A percentile compares a stretch with the other conserved stretches of the same genome.
Evolutionary conservation across 2,888 invertebrate genomes (phyloP).

Genomic region (Omphaloscelis lunosa): DNA sequence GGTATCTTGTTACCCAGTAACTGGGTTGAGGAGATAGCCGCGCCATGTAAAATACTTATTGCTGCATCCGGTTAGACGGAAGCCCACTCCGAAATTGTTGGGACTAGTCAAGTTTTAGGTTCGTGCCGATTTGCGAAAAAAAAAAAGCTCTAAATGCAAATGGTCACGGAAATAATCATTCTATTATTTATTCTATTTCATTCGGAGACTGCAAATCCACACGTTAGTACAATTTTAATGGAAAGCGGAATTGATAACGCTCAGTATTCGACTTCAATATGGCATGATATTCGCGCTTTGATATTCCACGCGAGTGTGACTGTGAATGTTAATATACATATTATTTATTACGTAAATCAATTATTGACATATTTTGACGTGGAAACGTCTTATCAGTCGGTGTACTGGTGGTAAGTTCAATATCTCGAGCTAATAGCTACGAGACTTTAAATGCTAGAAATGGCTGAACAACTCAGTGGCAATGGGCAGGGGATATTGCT

Average conservation of each 20-base stretch:
- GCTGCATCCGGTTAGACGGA: not conserved
- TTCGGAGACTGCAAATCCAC: conserved; percentile 13
- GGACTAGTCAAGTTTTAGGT: not conserved
- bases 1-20: not conserved
- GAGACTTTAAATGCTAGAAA: not conserved
- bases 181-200: conserved; percentile 10
- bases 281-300: conserved; percentile 3
- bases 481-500: too few species aligned
- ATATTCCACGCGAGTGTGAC: conserved; percentile 1
- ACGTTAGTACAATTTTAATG: conserved; percentile 26
- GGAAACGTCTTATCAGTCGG: not conserved
- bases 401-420: not conserved
- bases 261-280: conserved; percentile 9
- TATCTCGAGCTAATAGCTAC: not conserved
- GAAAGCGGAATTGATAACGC: conserved; percentile 34
- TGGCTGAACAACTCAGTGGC: too few species aligned
- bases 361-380: not conserved
- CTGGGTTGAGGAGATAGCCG: not conserved
- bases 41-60: not conserved
- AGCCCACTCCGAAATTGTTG: too few species aligned
- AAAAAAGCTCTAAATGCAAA: not conserved
- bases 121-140: not conserved
- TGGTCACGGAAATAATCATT: conserved; percentile 7
- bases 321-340: conserved; percentile 12
- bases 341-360: not conserved